phyloP scores from a whole-genome alignment of 2,797 vertebrate species.

The Halcyon leucocephala region DNA sequence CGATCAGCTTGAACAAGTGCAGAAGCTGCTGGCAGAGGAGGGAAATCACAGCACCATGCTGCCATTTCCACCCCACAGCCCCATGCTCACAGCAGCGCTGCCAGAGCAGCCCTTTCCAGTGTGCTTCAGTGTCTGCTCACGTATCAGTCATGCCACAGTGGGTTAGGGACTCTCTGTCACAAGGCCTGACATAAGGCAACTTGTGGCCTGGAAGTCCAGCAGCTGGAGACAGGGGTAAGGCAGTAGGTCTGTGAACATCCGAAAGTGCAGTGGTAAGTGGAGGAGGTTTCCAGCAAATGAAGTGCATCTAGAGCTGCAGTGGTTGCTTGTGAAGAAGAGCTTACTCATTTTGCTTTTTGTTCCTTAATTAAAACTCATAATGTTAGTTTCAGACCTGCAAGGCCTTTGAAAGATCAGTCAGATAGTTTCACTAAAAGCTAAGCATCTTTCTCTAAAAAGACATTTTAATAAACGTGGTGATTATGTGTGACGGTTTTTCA shows the following conservation, averaged over 20 bases:
- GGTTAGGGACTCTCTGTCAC: background rate
- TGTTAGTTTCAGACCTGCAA: background rate
- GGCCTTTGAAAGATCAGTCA: background rate
- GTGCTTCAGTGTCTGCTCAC: accelerated
- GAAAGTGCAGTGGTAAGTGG: background rate
- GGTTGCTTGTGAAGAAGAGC: background rate
- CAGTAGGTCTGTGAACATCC: background rate
- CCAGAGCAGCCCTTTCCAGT: background rate
- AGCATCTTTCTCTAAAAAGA: background rate
- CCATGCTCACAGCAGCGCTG: accelerated
- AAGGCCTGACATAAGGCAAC: accelerated
- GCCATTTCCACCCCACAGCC: background rate
- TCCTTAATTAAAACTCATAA: background rate
- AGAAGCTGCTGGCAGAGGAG: background rate
- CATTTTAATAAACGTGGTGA: background rate
- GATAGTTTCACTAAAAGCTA: background rate
- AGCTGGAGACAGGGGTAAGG: background rate
- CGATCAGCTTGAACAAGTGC: background rate
- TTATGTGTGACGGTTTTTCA: background rate
- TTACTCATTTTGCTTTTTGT: background rate
- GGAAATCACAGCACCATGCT: accelerated
- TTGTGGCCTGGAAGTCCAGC: background rate
- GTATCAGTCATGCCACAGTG: accelerated
- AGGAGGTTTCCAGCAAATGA: background rate
- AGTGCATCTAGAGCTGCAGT: background rate